Evolutionary conservation across 2,113 vertebrate species (phyloP), one percentile per base, ranked within the genome.

Genomic region (Salvelinus alpinus): DNA sequence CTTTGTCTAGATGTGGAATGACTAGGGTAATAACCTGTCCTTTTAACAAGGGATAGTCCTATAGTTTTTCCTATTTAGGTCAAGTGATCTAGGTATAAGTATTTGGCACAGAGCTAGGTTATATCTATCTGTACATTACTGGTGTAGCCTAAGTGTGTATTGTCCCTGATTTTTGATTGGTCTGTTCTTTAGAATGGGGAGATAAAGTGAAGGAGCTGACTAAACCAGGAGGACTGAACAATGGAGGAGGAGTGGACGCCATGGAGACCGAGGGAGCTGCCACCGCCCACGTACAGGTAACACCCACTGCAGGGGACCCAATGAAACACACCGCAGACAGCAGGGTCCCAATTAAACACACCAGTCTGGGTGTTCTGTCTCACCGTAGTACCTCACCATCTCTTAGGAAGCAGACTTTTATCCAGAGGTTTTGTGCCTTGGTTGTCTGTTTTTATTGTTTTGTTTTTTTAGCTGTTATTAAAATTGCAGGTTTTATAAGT

Each of bases 261-360:
- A 75, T 90, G 29, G 94, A 93, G 78, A 89, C 86, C 69, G 96
- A 96, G 64, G 95, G 95, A 84, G 83, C 92, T 93, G 1, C 94
- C 83, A 24, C 86, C 72, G 75, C 87, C 77, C 93, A 94, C 77
- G 92, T 95, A 86, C 96, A 98, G 96, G 97, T 98, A 90, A 96
- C 91, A 82, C 8, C 48, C 64, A 86, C 38, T 11, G 3, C 72
- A 79, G 85, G 84, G 87, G 85, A 84, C 86, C 86, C 44, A 13
- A 54, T 54, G 48, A 16, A 16, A 82, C 8, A 34, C 64, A 88
- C 38, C 2, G 11, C 72, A 79, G 85, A 34, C 31, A 6, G 1
- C 31, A 34, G 84, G 87, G 85, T 83, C 86, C 87, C 44, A 25
- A 54, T 18, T 3, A 16, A 16, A 44, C 38, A 44, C 38, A 44